Evolutionary conservation across 1,140 invertebrate genomes (phyloP).

Genomic region (Anadara kagoshimensis): DNA sequence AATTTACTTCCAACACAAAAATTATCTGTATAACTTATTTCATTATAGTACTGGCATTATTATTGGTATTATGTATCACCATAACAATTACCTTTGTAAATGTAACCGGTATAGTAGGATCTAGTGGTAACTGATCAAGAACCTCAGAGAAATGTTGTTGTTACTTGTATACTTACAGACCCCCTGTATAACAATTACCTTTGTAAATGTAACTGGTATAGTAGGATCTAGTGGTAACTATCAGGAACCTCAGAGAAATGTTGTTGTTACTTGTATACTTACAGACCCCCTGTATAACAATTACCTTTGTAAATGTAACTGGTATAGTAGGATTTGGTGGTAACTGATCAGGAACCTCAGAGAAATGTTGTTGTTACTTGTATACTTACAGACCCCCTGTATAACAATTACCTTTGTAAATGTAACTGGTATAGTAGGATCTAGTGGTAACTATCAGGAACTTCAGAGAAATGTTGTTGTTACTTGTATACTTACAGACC

Average conservation of each 20-base stretch:
- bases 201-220: not conserved
- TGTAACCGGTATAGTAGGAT: conserved; percentile 79
- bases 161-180: too few species aligned
- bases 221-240: not conserved
- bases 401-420: conserved; percentile 77
- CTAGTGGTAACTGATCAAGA: conserved; percentile 77
- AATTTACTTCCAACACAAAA: too few species aligned
- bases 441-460: conserved; percentile 77
- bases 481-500: too few species aligned
- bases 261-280: not conserved
- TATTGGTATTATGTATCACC: too few species aligned
- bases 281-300: too few species aligned
- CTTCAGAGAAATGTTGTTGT: too few species aligned
- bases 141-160: conserved; percentile 41
- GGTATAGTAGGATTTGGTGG: not conserved
- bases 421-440: conserved; percentile 79
- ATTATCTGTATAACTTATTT: too few species aligned
- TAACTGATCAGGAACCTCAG: not conserved
- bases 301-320: not conserved
- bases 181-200: not conserved
- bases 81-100: conserved; percentile 73
- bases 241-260: not conserved
- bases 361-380: not conserved
- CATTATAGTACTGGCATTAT: too few species aligned
- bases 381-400: too few species aligned